Evolutionary conservation across 2,888 invertebrate species (phyloP), one percentile per base, ranked within the genome.

Genomic region (Epinotia brunnichana): DNA sequence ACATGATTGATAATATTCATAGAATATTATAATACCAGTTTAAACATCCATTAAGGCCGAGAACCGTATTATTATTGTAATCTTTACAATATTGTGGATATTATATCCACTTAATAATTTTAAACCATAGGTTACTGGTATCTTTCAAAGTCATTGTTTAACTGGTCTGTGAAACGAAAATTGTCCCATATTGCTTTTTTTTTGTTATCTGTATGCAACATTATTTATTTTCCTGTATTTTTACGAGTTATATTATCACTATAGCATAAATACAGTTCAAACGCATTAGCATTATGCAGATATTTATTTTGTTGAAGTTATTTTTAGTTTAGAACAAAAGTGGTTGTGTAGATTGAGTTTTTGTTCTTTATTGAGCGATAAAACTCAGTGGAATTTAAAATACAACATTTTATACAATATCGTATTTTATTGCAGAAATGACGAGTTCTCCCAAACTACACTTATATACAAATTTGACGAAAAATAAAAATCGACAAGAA

Each of bases 101-200:
- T 44, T 0, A n/a, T 48, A 48, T 13, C 4, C 48, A 13, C 48
- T 48, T 48, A 3, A 48, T n/a, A n/a, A 48, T n/a, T 48, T 7
- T 48, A 48, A 48, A 48, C 48, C 48, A 48, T n/a, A 48, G 48
- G 48, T n/a, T 48, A 48, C 44, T 48, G n/a, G 48, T 48, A 48
- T 48, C 5, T 48, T 48, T 48, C n/a, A 5, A 15, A 15, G 48
- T 48, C 48, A 48, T 48, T 48, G n/a, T n/a, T 4, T n/a, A n/a
- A 44, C 13, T 15, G 15, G 44, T 44, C 44, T 44, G 44, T 15
- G 44, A 44, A 44, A 44, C 0, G 5, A 44, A 44, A 13, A 15
- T 44, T 44, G 15, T 44, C 44, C 44, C 1, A 15, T 44, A 4
- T 44, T 15, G 41, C n/a, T n/a, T n/a, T n/a, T 44, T 15, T 44